phyloP scores from a whole-genome alignment of 2,113 vertebrate species.

The Rhizomys pruinosus region DNA sequence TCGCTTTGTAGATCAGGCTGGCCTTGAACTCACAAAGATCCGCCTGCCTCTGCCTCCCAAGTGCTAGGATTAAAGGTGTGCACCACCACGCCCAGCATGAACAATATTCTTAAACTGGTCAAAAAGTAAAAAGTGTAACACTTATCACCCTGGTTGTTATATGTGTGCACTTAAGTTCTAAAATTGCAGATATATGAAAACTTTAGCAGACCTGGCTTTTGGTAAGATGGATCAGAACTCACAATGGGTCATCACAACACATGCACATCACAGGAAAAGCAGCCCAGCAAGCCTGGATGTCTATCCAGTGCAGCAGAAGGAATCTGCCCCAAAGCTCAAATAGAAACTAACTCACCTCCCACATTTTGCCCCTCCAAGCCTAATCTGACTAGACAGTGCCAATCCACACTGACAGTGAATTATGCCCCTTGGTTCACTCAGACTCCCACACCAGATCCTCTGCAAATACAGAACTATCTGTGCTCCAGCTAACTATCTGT shows the following conservation, averaged over 20 bases:
- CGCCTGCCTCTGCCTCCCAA: no score
- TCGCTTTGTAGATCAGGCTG: no score
- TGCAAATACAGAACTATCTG: neutral
- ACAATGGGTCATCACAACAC: rapidly evolving
- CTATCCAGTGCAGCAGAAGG: neutral
- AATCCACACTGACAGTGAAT: neutral
- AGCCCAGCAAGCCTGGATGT: neutral
- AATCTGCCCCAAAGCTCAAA: neutral
- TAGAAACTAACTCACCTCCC: neutral
- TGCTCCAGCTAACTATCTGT: no score
- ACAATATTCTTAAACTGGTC: no score
- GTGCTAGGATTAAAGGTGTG: no score
- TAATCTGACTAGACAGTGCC: neutral
- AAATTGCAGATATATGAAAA: neutral
- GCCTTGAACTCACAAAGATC: no score
- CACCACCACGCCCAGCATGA: no score
- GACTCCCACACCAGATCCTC: neutral
- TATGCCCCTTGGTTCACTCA: no score
- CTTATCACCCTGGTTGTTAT: neutral
- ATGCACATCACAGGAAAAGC: neutral
- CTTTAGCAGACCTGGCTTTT: neutral
- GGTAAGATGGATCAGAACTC: neutral
- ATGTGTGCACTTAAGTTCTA: neutral
- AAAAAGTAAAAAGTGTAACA: no score
- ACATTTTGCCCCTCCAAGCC: neutral